A percentile compares a stretch with the other conserved stretches of the same genome.
phyloP scores from a whole-genome alignment of 2,888 invertebrate genomes.

The Seira sanloemensis region DNA sequence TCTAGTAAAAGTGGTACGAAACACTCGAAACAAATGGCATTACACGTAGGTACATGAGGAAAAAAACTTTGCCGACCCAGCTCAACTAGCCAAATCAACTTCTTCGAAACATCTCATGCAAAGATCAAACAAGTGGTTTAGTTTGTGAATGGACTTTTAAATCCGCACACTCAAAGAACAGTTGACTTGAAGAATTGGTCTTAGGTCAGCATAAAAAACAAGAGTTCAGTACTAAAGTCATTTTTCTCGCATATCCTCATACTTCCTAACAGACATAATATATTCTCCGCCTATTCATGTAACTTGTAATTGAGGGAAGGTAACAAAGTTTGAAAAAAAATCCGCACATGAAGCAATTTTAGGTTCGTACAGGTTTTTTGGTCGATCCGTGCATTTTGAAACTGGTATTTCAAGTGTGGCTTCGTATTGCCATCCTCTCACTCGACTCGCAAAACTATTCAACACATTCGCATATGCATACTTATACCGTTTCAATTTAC shows the following conservation, averaged over 20 bases:
- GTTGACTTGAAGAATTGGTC: not conserved
- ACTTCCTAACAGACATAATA: not conserved
- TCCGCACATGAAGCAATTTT: not conserved
- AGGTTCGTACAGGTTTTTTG: conserved; percentile 19
- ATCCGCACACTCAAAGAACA: not conserved
- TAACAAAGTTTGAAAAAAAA: not conserved
- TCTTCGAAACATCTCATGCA: not conserved
- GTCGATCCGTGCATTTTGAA: conserved; percentile 24
- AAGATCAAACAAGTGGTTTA: not conserved
- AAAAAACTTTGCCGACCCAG: not conserved
- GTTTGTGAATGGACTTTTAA: not conserved
- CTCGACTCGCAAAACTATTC: not conserved
- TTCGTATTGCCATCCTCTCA: not conserved
- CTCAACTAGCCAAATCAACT: not conserved
- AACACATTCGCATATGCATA: not conserved
- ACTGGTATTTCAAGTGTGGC: conserved; percentile 58
- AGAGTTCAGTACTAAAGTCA: not conserved
- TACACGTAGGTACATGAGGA: not conserved
- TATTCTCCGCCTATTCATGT: not conserved
- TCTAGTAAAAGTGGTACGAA: not conserved
- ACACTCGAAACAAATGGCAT: not conserved
- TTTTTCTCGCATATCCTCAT: not conserved
- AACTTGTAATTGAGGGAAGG: not conserved
- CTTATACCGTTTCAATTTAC: not conserved
- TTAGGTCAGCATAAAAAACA: not conserved